Conservation (phyloP, 1,140 invertebrate genomes). For the Drosophila yakuba region DNA sequence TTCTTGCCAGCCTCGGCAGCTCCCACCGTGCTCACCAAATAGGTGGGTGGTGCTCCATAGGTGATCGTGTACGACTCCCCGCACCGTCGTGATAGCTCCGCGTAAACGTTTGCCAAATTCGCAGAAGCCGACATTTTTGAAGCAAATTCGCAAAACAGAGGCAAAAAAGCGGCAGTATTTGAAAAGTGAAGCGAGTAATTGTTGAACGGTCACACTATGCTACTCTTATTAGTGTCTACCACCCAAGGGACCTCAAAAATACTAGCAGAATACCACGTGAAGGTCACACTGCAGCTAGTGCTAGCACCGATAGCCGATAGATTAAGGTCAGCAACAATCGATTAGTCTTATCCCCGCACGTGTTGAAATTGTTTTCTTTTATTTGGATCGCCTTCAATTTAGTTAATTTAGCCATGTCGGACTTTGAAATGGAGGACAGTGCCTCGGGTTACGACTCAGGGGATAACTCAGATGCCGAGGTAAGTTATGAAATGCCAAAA, state of each 20-base stretch:
- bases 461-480: slow-evolving; percentile 79
- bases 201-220: background rate
- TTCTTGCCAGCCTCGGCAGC: slow-evolving; percentile 51
- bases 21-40: slow-evolving; percentile 57
- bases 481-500: slow-evolving; percentile 1
- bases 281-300: no score
- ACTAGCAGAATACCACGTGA: no score
- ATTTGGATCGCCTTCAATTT: slow-evolving; percentile 5
- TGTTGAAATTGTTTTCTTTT: slow-evolving; percentile 70
- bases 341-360: slow-evolving; percentile 44
- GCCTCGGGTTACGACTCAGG: slow-evolving; percentile 76
- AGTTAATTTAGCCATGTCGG: slow-evolving; percentile 61
- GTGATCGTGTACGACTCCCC: slow-evolving; percentile 68
- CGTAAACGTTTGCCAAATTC: slow-evolving; percentile 73
- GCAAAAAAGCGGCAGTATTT: slow-evolving; percentile 27
- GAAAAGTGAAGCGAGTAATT: slow-evolving; percentile 22
- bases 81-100: slow-evolving; percentile 61
- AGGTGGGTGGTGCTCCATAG: slow-evolving; percentile 61
- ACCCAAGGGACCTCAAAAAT: background rate
- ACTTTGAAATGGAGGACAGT: slow-evolving; percentile 72
- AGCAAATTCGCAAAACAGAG: background rate
- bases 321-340: background rate
- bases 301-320: background rate
- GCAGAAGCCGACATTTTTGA: slow-evolving; percentile 47
- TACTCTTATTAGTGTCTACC: background rate